phyloP scores from a whole-genome alignment of 2,888 invertebrate species.

The Eumerus sabulonum region DNA sequence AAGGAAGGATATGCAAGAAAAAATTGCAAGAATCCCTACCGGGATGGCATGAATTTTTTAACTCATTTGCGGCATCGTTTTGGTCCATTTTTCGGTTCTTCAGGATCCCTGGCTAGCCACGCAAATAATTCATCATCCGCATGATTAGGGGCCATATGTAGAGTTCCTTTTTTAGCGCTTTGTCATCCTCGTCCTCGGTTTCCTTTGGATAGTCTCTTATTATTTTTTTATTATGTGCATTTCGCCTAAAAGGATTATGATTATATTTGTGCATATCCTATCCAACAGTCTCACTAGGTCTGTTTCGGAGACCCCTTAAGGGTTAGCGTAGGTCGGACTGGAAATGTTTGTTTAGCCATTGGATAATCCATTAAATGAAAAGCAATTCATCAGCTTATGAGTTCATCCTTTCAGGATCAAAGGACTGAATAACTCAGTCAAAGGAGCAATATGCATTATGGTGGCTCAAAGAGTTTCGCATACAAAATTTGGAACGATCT shows the following conservation, averaged over 20 bases:
- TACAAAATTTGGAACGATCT: too few species aligned
- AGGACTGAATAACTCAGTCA: conserved; percentile 3
- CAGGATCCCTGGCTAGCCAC: not conserved
- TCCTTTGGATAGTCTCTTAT: not conserved
- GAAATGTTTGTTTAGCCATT: conserved; percentile 19
- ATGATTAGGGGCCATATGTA: conserved; percentile 45
- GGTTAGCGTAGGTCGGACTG: too few species aligned
- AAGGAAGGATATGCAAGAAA: too few species aligned
- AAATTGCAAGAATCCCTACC: conserved; percentile 2
- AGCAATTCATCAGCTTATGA: conserved; percentile 42
- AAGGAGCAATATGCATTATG: too few species aligned
- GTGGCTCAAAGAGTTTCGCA: too few species aligned
- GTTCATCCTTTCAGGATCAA: conserved; percentile 52
- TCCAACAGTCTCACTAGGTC: too few species aligned
- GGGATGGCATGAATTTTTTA: conserved; percentile 43
- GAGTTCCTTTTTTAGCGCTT: not conserved
- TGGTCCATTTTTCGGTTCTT: not conserved
- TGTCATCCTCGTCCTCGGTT: not conserved
- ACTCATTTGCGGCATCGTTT: conserved; percentile 42
- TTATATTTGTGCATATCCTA: too few species aligned
- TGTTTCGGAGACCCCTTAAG: too few species aligned
- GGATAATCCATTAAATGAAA: conserved; percentile 36
- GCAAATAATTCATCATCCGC: conserved; percentile 49
- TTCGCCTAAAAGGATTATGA: conserved; percentile 11
- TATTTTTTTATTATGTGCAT: not conserved